Conservation (phyloP, 1,140 invertebrate species). For the Drosophila eugracilis region DNA sequence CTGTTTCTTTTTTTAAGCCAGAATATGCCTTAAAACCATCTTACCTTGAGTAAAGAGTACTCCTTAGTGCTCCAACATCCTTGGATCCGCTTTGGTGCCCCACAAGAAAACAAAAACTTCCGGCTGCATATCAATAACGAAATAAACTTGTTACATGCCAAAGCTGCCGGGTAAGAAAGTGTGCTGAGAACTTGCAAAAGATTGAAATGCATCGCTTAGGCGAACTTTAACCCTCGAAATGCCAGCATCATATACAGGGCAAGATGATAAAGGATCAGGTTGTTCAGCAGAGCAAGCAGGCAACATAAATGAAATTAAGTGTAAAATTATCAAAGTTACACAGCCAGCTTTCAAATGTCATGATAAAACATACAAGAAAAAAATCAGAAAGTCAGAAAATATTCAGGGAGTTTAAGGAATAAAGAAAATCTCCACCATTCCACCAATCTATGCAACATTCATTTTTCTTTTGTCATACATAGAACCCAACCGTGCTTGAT, state of each 20-base stretch:
- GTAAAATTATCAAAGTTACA: conserved; percentile 71
- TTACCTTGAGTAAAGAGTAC: not conserved
- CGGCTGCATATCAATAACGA: conserved; percentile 66
- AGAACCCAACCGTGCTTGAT: conserved; percentile 48
- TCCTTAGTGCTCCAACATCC: not conserved
- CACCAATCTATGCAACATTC: conserved; percentile 71
- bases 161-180: conserved; percentile 7
- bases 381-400: conserved; percentile 7
- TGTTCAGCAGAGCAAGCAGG: conserved; percentile 5
- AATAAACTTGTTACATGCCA: conserved; percentile 55
- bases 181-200: conserved; percentile 5
- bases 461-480: conserved; percentile 76
- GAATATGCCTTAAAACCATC: not conserved
- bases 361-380: conserved; percentile 27
- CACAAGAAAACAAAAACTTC: conserved; percentile 50
- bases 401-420: conserved; percentile 7
- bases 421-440: conserved; percentile 46
- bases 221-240: conserved; percentile 19
- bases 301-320: conserved; percentile 71
- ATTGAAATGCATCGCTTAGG: conserved; percentile 33
- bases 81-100: not conserved
- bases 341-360: conserved; percentile 29
- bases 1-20: not conserved
- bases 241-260: not conserved
- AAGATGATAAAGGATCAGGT: not conserved